phyloP scores from a whole-genome alignment of 2,113 vertebrate species.

The Typhlomys cinereus region DNA sequence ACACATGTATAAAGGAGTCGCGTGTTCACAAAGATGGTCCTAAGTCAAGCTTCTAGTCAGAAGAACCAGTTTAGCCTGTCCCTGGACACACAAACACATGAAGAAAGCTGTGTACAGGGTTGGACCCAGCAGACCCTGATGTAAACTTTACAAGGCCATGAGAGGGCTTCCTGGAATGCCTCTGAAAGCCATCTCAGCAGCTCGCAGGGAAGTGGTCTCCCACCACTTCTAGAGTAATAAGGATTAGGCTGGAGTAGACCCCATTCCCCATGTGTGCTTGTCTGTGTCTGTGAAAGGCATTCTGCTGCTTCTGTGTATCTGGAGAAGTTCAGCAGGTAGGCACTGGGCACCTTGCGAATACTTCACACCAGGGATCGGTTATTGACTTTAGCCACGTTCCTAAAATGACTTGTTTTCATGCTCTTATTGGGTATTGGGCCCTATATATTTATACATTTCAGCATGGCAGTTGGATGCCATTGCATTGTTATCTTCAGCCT shows the following conservation, averaged over 20 bases:
- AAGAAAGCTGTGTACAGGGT: background rate
- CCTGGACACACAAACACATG: background rate
- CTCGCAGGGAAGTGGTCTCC: background rate
- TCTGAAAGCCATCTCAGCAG: background rate
- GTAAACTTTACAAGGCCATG: background rate
- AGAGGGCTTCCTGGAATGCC: background rate
- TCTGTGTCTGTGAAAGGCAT: background rate
- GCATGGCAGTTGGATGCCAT: background rate
- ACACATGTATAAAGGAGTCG: background rate
- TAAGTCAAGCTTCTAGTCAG: slow-evolving; percentile 14
- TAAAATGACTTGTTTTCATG: background rate
- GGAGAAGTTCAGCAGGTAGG: background rate
- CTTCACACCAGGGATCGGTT: background rate
- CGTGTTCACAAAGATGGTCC: background rate
- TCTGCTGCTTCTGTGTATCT: background rate
- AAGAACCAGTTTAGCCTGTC: background rate
- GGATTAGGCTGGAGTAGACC: background rate
- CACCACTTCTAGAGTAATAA: background rate
- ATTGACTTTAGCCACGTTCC: background rate
- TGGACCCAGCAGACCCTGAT: background rate
- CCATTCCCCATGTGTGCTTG: background rate
- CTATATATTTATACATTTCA: background rate
- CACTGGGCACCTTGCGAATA: background rate
- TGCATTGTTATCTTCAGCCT: slow-evolving; percentile 18
- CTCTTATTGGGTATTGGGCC: background rate